These are phyloP conservation scores for Euplexia lucipara DNA, from an alignment of 2,888 invertebrate genomes.

Conservation along the genomic window DNA sequence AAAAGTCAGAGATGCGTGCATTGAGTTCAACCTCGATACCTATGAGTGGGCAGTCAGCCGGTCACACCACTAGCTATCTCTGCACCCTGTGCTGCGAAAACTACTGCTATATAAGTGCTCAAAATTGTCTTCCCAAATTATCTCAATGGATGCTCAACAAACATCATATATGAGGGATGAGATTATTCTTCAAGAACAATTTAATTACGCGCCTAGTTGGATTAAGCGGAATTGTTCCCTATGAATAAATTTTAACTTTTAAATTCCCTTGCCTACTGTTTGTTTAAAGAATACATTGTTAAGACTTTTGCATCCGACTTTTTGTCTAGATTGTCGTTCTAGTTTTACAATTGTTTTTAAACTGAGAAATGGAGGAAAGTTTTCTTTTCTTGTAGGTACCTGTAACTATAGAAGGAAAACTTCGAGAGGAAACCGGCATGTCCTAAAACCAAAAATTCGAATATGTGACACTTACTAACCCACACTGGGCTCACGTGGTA, in stretches of 20 bases:
- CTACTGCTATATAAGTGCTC: too few species aligned
- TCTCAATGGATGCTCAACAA: slow-evolving; percentile 59
- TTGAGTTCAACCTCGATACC: too few species aligned
- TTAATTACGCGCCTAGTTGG: slow-evolving; percentile 70
- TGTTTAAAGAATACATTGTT: slow-evolving; percentile 35
- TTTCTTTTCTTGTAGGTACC: background rate
- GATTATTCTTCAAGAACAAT: slow-evolving; percentile 72
- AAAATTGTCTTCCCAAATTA: background rate
- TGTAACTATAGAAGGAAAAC: too few species aligned
- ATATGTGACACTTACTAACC: too few species aligned
- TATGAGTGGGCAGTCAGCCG: too few species aligned
- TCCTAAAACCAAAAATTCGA: too few species aligned
- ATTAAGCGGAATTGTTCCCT: slow-evolving; percentile 65
- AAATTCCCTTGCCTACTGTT: slow-evolving; percentile 48
- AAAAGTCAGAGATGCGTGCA: too few species aligned
- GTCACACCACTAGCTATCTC: too few species aligned
- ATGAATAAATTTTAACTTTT: slow-evolving; percentile 68
- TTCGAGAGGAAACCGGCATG: too few species aligned
- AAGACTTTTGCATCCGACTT: slow-evolving; percentile 15
- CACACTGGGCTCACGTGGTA: too few species aligned
- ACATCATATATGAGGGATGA: slow-evolving; percentile 63
- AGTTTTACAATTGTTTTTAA: background rate
- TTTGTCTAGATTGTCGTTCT: slow-evolving; percentile 25
- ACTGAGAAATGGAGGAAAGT: background rate
- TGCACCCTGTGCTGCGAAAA: too few species aligned